Percentiles rank a stretch among this genome's conserved stretches.
phyloP scores from a whole-genome alignment of 2,888 invertebrate species.

The Nudaria mundana region DNA sequence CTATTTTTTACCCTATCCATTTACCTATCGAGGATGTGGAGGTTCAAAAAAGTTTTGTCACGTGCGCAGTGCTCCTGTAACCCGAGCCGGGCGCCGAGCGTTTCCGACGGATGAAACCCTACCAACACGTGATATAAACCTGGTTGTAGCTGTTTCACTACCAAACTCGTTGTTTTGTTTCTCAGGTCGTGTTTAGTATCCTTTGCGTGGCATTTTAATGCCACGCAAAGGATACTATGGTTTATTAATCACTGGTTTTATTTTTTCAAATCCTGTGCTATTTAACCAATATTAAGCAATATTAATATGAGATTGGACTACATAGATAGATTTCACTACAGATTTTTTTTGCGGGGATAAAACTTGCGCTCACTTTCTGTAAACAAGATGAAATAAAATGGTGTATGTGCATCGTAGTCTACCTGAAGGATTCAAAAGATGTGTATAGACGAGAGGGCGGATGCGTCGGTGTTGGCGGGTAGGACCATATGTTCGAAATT shows the following conservation, averaged over 20 bases:
- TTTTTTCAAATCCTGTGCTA: too few species aligned
- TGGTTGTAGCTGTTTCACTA: constrained; percentile 29
- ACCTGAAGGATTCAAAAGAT: constrained; percentile 22
- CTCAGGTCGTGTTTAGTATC: constrained; percentile 1
- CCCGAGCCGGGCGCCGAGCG: constrained; percentile 51
- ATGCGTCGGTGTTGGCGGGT: constrained; percentile 24
- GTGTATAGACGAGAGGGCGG: constrained; percentile 15
- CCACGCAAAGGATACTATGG: too few species aligned
- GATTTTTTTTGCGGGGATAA: too few species aligned
- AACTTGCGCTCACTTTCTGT: too few species aligned
- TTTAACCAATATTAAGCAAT: too few species aligned
- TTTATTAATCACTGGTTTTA: too few species aligned
- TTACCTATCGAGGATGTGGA: constrained; percentile 46
- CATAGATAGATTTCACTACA: too few species aligned
- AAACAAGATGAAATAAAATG: too few species aligned
- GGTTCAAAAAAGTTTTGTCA: constrained; percentile 58
- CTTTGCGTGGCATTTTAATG: too few species aligned
- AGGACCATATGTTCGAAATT: constrained; percentile 57
- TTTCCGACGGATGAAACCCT: constrained; percentile 68
- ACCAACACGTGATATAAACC: constrained; percentile 35
- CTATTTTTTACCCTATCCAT: constrained; percentile 38
- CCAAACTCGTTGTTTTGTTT: constrained; percentile 15
- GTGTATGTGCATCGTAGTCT: constrained; percentile 17
- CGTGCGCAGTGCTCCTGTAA: constrained; percentile 58
- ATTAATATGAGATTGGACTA: too few species aligned